phyloP scores from a whole-genome alignment of 2,888 invertebrate species.

The Minunthozetes semirufus region DNA sequence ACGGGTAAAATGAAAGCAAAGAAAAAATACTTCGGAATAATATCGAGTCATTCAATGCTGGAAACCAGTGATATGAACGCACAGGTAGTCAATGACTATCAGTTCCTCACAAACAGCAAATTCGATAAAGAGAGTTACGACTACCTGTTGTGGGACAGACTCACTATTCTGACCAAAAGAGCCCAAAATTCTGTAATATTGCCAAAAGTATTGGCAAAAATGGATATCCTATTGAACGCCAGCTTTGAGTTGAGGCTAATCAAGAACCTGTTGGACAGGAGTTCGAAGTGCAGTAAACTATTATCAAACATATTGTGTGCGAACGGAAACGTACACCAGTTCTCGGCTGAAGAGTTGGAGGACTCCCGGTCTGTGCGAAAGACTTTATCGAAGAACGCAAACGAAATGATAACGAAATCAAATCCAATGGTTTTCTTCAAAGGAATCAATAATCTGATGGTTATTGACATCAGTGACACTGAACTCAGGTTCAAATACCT shows the following conservation, averaged over 20 bases:
- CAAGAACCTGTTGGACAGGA: background rate
- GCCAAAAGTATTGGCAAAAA: background rate
- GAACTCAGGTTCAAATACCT: background rate
- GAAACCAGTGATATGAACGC: background rate
- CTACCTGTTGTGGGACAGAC: background rate
- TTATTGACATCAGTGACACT: background rate
- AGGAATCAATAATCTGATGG: background rate
- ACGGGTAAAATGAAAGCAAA: background rate
- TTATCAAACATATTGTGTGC: background rate
- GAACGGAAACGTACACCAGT: conserved; percentile 2
- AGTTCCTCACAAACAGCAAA: background rate
- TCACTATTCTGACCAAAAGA: background rate
- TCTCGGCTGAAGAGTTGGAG: background rate
- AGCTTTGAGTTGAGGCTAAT: background rate
- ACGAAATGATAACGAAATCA: background rate
- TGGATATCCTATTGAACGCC: background rate
- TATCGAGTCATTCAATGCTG: background rate
- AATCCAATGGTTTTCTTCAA: conserved; percentile 11
- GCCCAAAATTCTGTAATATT: background rate
- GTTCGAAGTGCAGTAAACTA: background rate
- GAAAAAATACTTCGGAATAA: background rate
- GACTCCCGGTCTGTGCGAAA: background rate
- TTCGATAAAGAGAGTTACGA: background rate
- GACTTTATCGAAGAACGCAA: background rate
- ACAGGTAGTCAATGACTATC: background rate